Evolutionary conservation across 2,888 invertebrate species (phyloP).

Genomic region (Microctonus aethiopoides): DNA sequence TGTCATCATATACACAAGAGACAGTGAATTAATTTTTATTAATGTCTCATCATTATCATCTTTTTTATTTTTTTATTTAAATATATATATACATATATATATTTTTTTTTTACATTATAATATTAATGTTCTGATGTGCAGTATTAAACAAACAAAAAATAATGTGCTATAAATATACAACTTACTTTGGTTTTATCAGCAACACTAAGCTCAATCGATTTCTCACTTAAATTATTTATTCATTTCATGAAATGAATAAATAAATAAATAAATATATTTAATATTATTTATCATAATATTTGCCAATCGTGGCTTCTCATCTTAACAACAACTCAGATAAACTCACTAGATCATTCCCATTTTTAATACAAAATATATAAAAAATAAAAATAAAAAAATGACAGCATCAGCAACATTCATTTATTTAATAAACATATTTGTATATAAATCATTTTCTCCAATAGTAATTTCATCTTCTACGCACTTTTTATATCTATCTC

Average conservation of each 20-base stretch:
- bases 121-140: constrained; percentile 53
- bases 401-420: too few relatives aligned
- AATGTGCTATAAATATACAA: constrained; percentile 5
- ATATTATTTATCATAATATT: not conserved
- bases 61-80: constrained; percentile 13
- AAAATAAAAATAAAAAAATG: not conserved
- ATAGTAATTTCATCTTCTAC: not conserved
- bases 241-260: not conserved
- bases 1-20: constrained; percentile 51
- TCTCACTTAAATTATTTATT: not conserved
- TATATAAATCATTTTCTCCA: not conserved
- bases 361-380: constrained; percentile 4
- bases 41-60: constrained; percentile 12
- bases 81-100: not conserved
- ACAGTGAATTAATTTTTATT: constrained; percentile 22
- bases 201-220: not conserved
- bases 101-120: constrained; percentile 26
- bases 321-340: not conserved
- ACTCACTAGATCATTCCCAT: not conserved
- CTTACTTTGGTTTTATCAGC: not conserved
- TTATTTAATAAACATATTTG: not conserved
- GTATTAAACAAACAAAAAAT: constrained; percentile 54
- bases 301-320: not conserved
- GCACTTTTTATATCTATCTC: constrained; percentile 19
- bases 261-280: not conserved